These are phyloP conservation scores for Calycopis cecrops DNA, from an alignment of 1,140 invertebrate genomes.

Conservation along the genomic window DNA sequence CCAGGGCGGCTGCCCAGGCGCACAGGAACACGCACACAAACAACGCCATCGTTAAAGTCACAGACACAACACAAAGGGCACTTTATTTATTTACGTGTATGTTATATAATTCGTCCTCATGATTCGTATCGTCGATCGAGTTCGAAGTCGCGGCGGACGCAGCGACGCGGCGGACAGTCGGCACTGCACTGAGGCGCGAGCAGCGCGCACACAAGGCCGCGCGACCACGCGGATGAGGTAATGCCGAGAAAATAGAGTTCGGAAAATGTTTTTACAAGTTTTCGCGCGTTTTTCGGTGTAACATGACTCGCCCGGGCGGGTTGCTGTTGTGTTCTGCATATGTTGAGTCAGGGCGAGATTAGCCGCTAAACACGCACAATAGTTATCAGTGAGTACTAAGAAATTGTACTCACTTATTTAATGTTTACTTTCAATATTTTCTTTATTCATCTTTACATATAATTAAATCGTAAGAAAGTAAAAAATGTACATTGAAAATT, in stretches of 20 bases:
- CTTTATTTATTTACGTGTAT: conserved; percentile 39
- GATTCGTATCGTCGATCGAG: conserved; percentile 60
- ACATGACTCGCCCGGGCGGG: conserved; percentile 1
- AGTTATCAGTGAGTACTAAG: no score
- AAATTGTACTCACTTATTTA: no score
- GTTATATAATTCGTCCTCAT: conserved; percentile 65
- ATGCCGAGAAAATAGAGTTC: conserved; percentile 41
- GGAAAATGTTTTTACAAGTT: conserved; percentile 35
- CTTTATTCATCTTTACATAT: no score
- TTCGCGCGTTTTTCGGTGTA: conserved; percentile 46
- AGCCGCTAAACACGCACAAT: no score
- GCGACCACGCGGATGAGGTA: conserved; percentile 42
- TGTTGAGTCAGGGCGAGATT: no score
- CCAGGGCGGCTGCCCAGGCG: conserved; percentile 44
- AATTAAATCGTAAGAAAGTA: no score
- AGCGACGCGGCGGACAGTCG: conserved; percentile 30
- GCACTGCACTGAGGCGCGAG: conserved; percentile 32
- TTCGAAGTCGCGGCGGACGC: conserved; percentile 32
- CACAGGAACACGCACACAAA: conserved; percentile 52
- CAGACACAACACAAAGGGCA: conserved; percentile 39
- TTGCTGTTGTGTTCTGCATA: no score
- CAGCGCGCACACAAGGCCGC: conserved; percentile 15
- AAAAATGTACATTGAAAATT: no score
- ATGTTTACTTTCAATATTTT: no score
- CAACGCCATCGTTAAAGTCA: conserved; percentile 53